These are phyloP conservation scores for Stenurella melanura DNA, from an alignment of 2,888 invertebrate species.

Conservation along the genomic window DNA sequence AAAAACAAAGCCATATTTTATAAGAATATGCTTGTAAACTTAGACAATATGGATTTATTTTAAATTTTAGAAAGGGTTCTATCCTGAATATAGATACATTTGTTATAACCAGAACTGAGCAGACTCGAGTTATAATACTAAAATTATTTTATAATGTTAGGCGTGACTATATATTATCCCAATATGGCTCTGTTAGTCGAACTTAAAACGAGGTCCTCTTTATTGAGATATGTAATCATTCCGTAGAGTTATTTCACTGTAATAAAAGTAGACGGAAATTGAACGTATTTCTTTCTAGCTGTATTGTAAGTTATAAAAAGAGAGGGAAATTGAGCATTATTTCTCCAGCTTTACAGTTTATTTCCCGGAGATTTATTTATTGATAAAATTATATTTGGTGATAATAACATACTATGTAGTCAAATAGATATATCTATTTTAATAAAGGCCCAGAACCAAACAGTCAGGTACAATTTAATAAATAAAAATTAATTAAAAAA, in stretches of 20 bases:
- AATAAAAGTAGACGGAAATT: constrained; percentile 26
- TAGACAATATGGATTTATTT: neutral
- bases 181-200: constrained; percentile 20
- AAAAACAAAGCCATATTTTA: neutral
- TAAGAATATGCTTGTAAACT: neutral
- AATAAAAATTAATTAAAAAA: too few species aligned
- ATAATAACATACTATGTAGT: neutral
- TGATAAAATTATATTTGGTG: constrained; percentile 19
- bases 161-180: constrained; percentile 18
- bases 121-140: neutral
- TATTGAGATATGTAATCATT: constrained; percentile 27
- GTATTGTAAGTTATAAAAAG: constrained; percentile 26
- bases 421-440: too few species aligned
- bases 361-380: constrained; percentile 1
- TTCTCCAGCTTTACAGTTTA: constrained; percentile 10
- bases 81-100: neutral
- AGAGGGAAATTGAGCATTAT: constrained; percentile 16
- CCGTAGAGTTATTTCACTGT: constrained; percentile 7
- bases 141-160: constrained; percentile 20
- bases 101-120: neutral
- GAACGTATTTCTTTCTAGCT: constrained; percentile 11
- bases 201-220: constrained; percentile 12
- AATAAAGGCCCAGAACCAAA: too few species aligned
- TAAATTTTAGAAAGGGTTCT: neutral
- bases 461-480: too few species aligned